Evolutionary conservation across 1,140 invertebrate species (phyloP), one percentile per base, ranked within the genome.

Genomic region (Brachionus plicatilis): DNA sequence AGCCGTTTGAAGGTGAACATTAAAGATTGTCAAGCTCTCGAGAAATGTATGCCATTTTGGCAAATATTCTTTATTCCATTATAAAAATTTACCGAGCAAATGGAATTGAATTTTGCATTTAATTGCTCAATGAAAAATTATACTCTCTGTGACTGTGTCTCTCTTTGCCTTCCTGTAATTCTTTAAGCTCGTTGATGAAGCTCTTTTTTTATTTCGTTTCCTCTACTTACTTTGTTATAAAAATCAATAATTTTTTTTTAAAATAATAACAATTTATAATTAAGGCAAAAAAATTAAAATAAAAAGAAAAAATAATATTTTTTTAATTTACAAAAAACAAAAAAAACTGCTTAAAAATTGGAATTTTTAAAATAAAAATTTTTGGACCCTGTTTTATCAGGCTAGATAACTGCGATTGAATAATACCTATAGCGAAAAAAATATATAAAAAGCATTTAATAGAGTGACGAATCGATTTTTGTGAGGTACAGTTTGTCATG

Each of bases 201-300:
- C 66, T 68, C 33, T 11, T 68, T 68, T 41, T 68, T 68, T 29
- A 12, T 29, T 68, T 41, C 66, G 9, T 68, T 12, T 33, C 11
- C 33, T 68, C 17, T n/a, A 12, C n/a, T 68, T 41, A 12, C n/a
- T 33, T 68, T 33, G 9, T 68, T 68, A 68, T 68, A 68, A 68
- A 68, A 68, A 68, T 68, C 66, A 68, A 68, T 68, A 68, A 68
- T 68, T 68, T 68, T 60, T 68, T 60, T 47, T 20, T 20, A 60
- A 60, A 60, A 60, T 60, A 60, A 33, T 14, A 68, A 17, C 66
- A 68, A 41, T 68, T 60, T 41, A 68, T 33, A 68, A 68, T 68
- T 68, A 68, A 68, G 27, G 66, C 66, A 33, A 29, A 11, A 68
- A 68, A 68, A 68, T 68, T 33, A 68, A 68, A 68, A 33, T 68